These are phyloP conservation scores for Acanthoscelides obtectus DNA, from an alignment of 2,888 invertebrate species.

Conservation along the genomic window DNA sequence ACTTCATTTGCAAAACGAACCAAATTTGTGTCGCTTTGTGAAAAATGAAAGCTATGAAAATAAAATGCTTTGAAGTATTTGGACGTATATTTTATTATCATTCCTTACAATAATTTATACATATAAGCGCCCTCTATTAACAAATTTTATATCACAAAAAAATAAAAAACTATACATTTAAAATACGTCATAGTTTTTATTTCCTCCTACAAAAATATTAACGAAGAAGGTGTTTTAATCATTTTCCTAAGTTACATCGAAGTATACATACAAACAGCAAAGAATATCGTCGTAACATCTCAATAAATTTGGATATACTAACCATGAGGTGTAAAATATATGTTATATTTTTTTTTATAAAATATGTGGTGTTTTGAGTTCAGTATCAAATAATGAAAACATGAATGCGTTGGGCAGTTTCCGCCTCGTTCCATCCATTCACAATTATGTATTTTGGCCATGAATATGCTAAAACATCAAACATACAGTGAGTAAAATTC, in stretches of 20 bases:
- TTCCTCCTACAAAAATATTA: constrained; percentile 13
- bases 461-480: neutral
- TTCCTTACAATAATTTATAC: constrained; percentile 45
- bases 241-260: constrained; percentile 2
- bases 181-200: constrained; percentile 24
- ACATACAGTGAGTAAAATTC: neutral
- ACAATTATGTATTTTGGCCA: neutral
- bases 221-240: neutral
- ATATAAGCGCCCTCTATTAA: constrained; percentile 48
- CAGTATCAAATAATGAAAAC: neutral
- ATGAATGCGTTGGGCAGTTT: neutral
- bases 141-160: constrained; percentile 47
- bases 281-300: neutral
- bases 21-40: too few relatives aligned
- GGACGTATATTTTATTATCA: constrained; percentile 47
- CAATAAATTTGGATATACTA: neutral
- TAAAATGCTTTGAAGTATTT: constrained; percentile 10
- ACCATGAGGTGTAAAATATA: neutral
- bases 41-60: too few relatives aligned
- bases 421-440: neutral
- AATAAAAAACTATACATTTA: constrained; percentile 46
- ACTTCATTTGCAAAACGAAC: too few relatives aligned
- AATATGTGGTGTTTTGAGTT: neutral
- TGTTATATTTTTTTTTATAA: neutral
- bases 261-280: constrained; percentile 3